Base-by-base conservation (phyloP, 2,888 invertebrate genomes). In the Erynnis tages region DNA sequence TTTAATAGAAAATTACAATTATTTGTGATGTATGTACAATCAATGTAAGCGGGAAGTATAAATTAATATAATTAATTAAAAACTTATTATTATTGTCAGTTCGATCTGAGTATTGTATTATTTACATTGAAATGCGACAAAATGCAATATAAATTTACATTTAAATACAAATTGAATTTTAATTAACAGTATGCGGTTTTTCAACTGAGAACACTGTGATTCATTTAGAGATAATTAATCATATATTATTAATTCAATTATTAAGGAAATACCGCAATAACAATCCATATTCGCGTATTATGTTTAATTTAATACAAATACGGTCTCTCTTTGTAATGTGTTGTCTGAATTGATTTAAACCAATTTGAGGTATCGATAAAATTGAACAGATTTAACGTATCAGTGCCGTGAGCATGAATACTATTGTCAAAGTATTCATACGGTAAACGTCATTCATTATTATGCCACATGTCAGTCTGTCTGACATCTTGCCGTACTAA, bases 1-100 rank as follows among this genome's bases (percentile, higher is more conserved):
- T 78, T 73, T 71, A 71, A 71, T 77, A 76, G 75, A 80, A 76
- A 79, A 77, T 76, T 82, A 84, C 76, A 80, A 65, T 62, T 67
- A 76, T 72, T 62, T 67, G 75, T 72, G 67, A 63, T 68, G 61
- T 74, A 87, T 88, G 76, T 88, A 88, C 86, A 87, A 67, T 73
- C 61, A 63, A 66, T 66, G 66, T 67, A 73, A 71, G 73, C 70
- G 60, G 49, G 73, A 66, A 60, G 60, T 67, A 79, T 76, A 82
- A 85, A 82, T 81, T 73, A 78, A 77, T 77, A 66, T 41, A 49
- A 67, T 69, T 73, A 78, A 79, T 74, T 72, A 74, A 66, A 67
- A 79, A 83, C 80, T 81, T 82, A 83, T 75, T 75, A 64, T 88
- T 89, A 89, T 89, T 89, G 89, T 89, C 89, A 88, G 88, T 87